Percentiles rank a stretch among this genome's conserved stretches.
Evolutionary conservation across 2,797 vertebrate species (phyloP).

Genomic region (Ceyx erithaca): DNA sequence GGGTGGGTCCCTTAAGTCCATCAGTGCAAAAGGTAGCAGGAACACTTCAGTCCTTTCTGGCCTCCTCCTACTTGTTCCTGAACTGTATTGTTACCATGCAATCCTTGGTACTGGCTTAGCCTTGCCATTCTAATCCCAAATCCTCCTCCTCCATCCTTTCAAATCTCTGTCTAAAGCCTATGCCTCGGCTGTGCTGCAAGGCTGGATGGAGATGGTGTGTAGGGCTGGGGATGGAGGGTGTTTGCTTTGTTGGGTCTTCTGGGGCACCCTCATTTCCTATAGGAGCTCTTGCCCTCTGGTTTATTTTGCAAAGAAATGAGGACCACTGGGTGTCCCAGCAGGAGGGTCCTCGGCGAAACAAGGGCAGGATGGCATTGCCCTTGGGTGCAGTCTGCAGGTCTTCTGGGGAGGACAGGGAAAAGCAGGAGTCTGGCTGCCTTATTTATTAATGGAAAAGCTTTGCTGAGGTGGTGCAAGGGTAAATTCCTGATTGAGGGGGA

Average conservation of each 20-base stretch:
- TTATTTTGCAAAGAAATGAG: neutral
- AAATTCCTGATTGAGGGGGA: neutral
- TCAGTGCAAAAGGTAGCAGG: neutral
- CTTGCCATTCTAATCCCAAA: slow-evolving; percentile 7
- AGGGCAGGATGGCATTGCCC: accelerated
- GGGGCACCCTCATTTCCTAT: neutral
- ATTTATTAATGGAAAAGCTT: neutral
- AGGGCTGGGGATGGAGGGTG: accelerated
- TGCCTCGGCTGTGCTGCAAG: neutral
- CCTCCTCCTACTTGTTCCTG: neutral
- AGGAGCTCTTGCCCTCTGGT: neutral
- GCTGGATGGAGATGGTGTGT: accelerated
- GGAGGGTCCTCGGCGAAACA: neutral
- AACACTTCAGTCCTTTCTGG: neutral
- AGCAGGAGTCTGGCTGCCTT: neutral
- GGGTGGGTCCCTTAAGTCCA: neutral
- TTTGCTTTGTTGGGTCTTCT: neutral
- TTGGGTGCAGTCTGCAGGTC: accelerated
- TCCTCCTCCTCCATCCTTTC: neutral
- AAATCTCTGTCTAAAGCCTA: neutral
- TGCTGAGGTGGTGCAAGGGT: neutral
- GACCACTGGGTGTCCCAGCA: neutral
- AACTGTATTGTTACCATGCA: neutral
- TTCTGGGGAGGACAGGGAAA: neutral
- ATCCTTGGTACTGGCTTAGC: neutral